Base-by-base conservation (phyloP, 2,113 vertebrate species). In the Chamaea fasciata region DNA sequence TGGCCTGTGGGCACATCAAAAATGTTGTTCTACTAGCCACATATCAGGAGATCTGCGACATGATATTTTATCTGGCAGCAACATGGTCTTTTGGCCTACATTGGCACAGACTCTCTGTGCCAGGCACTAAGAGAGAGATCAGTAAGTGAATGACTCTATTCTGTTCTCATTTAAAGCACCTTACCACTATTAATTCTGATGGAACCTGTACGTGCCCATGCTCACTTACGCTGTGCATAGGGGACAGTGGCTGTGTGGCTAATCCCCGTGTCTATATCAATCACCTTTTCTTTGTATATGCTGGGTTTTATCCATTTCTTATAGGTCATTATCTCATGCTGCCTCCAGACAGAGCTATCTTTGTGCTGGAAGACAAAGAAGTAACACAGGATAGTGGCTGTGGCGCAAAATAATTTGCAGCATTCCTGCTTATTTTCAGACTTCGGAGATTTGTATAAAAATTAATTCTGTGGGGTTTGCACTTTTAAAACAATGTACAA, bases 361-460 rank as follows among this genome's bases (percentile, higher is more conserved):
- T 96, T 94, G n/a, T 71, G 59, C 62, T 85, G 65, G 21, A 82
- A 90, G 22, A 91, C 53, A 89, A 91, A 89, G 69, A n/a, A 76
- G 15, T 31, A 75, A 44, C n/a, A 75, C 17, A 35, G 23, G 14
- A 28, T 31, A 89, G 28, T 28, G 37, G 4, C n/a, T 78, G 19
- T 63, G 28, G 39, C 62, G 55, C 50, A 87, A 91, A 85, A 85
- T 57, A 46, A 69, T 83, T 89, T 79, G 64, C 17, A 73, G 23
- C 13, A 13, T 64, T 79, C 18, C 10, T 69, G 74, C 79, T 75
- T 76, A 64, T 76, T 62, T 73, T 37, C 26, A 89, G 53, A 42
- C 26, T 79, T 84, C 7, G 41, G 31, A 79, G 16, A 69, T 62
- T 64, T 75, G 31, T 78, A 35, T 62, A 57, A 89, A 64, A 52